Conservation (phyloP, 2,113 vertebrate genomes). For the Lamprotornis superbus region DNA sequence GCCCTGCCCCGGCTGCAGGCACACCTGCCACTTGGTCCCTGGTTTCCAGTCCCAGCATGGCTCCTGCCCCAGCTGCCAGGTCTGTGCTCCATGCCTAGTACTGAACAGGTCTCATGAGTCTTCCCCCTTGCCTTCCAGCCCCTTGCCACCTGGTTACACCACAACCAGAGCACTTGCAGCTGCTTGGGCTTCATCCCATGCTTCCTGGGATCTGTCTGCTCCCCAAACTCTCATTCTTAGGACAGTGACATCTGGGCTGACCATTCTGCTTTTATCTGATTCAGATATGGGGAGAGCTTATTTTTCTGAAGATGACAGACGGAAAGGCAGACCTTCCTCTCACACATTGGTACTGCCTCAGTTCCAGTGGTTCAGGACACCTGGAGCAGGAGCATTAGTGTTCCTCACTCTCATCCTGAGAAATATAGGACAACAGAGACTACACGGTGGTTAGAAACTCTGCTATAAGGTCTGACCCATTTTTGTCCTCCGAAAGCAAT, state of each 20-base stretch:
- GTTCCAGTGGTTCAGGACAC: not conserved
- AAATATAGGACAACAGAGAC: constrained; percentile 43
- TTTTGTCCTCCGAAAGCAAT: constrained; percentile 57
- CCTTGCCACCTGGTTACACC: not conserved
- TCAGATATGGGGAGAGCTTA: not conserved
- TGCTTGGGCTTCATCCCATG: not conserved
- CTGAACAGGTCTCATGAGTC: not conserved
- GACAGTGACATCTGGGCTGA: not conserved
- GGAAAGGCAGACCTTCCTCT: not conserved
- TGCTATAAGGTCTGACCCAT: constrained; percentile 54
- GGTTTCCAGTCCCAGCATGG: not conserved
- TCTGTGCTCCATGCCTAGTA: not conserved
- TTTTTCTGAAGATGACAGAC: not conserved
- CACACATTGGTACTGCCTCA: not conserved
- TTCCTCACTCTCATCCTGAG: not conserved
- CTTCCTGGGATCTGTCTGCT: not conserved
- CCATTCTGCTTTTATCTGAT: not conserved
- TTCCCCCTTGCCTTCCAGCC: not conserved
- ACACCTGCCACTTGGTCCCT: not conserved
- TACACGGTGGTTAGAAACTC: not conserved
- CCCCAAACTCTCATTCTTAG: not conserved
- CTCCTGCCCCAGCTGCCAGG: not conserved
- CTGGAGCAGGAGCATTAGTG: not conserved
- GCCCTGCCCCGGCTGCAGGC: not conserved
- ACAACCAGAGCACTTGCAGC: not conserved